Conservation (phyloP, 1,140 invertebrate genomes). For the Magallana ariakensis region DNA sequence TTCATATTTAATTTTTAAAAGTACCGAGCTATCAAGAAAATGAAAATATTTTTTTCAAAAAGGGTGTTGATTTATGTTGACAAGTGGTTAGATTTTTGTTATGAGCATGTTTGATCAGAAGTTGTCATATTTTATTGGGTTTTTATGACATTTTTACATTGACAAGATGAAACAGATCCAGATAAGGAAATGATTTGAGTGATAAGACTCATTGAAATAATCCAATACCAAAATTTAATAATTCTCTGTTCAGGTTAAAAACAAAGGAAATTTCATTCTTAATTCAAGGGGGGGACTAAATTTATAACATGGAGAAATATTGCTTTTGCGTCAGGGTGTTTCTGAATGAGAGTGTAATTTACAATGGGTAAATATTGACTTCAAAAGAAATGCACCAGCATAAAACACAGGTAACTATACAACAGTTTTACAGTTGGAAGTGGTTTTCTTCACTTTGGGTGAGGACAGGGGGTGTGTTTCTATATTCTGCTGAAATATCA, state of each 20-base stretch:
- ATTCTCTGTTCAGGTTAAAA: background rate
- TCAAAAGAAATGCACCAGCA: background rate
- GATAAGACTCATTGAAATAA: too few relatives aligned
- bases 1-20: too few relatives aligned
- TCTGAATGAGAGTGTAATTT: background rate
- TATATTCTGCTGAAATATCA: background rate
- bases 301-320: background rate
- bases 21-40: too few relatives aligned
- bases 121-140: background rate
- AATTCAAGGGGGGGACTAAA: background rate
- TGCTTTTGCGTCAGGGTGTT: background rate
- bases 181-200: background rate
- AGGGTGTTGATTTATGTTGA: too few relatives aligned
- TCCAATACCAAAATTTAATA: too few relatives aligned
- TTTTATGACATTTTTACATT: background rate
- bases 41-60: too few relatives aligned
- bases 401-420: background rate
- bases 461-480: background rate
- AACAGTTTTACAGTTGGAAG: background rate
- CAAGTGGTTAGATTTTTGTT: background rate
- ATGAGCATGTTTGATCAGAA: background rate
- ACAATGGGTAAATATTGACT: conserved; percentile 12
- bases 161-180: background rate
- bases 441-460: background rate
- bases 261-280: background rate